A percentile compares a stretch with the other conserved stretches of the same genome.
Evolutionary conservation across 2,888 invertebrate genomes (phyloP).

Genomic region (Sisyra nigra): DNA sequence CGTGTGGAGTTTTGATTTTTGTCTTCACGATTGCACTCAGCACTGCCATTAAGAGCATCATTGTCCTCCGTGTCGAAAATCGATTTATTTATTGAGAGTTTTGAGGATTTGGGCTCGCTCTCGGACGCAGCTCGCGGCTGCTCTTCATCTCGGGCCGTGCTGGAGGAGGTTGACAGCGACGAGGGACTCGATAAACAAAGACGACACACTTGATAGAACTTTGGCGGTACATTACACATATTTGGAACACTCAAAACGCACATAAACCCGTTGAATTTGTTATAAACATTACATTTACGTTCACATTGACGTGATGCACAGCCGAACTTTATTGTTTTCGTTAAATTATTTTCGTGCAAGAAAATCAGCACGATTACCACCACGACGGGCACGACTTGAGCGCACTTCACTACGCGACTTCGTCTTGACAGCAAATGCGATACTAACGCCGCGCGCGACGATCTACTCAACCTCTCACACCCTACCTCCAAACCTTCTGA

Average conservation of each 20-base stretch:
- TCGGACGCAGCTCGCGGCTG: neutral
- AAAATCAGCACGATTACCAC: slow-evolving; percentile 6
- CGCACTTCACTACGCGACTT: no score
- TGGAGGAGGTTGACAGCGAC: slow-evolving; percentile 16
- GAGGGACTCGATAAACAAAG: slow-evolving; percentile 61
- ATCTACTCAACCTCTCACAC: slow-evolving; percentile 16
- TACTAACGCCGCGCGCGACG: neutral
- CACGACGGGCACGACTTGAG: neutral
- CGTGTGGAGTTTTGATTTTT: slow-evolving; percentile 1
- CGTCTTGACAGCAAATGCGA: no score
- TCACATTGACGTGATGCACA: slow-evolving; percentile 16
- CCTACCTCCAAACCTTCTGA: no score
- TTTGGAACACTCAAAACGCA: slow-evolving; percentile 35
- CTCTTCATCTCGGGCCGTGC: neutral
- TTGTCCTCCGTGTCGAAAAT: slow-evolving; percentile 61
- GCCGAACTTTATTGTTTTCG: slow-evolving; percentile 24
- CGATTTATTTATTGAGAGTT: slow-evolving; percentile 54
- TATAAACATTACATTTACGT: slow-evolving; percentile 22
- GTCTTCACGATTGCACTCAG: slow-evolving; percentile 11
- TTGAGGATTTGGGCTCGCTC: slow-evolving; percentile 43
- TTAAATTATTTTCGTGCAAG: slow-evolving; percentile 10
- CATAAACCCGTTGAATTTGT: slow-evolving; percentile 23
- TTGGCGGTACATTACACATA: slow-evolving; percentile 85
- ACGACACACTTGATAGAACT: slow-evolving; percentile 87
- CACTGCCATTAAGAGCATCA: slow-evolving; percentile 44